A percentile compares a stretch with the other conserved stretches of the same genome.
Evolutionary conservation across 2,888 invertebrate genomes (phyloP).

Genomic region (Drosophila kanekoi): DNA sequence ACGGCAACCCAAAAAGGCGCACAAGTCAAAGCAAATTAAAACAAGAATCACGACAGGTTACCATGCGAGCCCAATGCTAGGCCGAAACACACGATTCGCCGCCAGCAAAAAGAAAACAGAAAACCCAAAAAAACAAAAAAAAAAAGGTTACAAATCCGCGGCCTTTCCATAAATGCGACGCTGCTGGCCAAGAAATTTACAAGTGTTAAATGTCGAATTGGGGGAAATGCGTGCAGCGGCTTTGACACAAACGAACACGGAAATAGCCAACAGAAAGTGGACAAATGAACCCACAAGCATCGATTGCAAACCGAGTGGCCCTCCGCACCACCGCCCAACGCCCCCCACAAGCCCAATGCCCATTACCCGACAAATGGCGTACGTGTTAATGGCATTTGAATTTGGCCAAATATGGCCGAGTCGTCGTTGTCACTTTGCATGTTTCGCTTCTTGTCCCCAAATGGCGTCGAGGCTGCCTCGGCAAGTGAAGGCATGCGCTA

Average conservation of each 20-base stretch:
- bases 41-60: conserved; percentile 82
- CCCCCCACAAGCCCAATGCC: conserved; percentile 4
- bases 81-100: conserved; percentile 49
- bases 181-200: conserved; percentile 74
- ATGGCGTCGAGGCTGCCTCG: conserved; percentile 35
- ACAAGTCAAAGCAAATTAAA: conserved; percentile 83
- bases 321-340: background rate
- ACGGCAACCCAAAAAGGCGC: conserved; percentile 72
- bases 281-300: conserved; percentile 62
- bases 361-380: conserved; percentile 72
- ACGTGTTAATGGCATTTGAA: conserved; percentile 85
- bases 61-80: conserved; percentile 68
- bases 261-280: conserved; percentile 60
- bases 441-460: conserved; percentile 56
- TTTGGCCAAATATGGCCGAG: conserved; percentile 83
- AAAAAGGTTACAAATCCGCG: conserved; percentile 27
- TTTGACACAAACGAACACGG: conserved; percentile 74
- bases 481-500: conserved; percentile 69
- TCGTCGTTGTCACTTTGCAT: conserved; percentile 78
- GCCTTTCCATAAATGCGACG: conserved; percentile 67
- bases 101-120: conserved; percentile 15
- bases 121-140: background rate
- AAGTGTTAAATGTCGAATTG: conserved; percentile 80
- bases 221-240: conserved; percentile 79
- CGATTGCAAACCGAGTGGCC: conserved; percentile 15